Percentiles rank a stretch among this genome's conserved stretches.
These are phyloP conservation scores for Tribolium madens DNA, from an alignment of 1,140 invertebrate genomes.

Conservation along the genomic window DNA sequence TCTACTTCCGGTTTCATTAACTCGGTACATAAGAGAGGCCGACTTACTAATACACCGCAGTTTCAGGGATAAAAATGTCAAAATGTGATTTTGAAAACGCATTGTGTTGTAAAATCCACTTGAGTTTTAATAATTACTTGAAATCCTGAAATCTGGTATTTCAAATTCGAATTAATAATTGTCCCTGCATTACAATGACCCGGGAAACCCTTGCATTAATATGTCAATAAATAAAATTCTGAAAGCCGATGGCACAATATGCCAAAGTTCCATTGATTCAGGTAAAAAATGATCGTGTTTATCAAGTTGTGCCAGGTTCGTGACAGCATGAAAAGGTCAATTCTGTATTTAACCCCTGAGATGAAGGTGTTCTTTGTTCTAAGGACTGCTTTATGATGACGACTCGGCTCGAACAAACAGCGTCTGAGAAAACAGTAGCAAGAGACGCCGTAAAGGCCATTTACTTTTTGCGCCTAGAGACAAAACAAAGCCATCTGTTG, in stretches of 20 bases:
- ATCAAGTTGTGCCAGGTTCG: constrained; percentile 36
- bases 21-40: constrained; percentile 20
- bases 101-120: too few relatives aligned
- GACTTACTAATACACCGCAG: not conserved
- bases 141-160: not conserved
- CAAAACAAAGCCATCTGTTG: constrained; percentile 42
- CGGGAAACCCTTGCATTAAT: not conserved
- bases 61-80: not conserved
- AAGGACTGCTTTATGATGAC: constrained; percentile 33
- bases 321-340: constrained; percentile 38
- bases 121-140: not conserved
- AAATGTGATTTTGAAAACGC: too few relatives aligned
- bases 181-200: not conserved
- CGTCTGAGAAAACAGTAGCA: constrained; percentile 33
- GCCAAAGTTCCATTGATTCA: constrained; percentile 11
- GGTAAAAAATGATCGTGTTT: constrained; percentile 37
- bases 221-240: constrained; percentile 12
- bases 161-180: not conserved
- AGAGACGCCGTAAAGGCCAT: constrained; percentile 37
- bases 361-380: constrained; percentile 37
- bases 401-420: constrained; percentile 33
- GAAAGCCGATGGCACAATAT: constrained; percentile 8
- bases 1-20: constrained; percentile 37
- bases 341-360: constrained; percentile 36
- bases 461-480: constrained; percentile 30